Conservation (phyloP, 2,113 vertebrate species). For the Synodontis membranacea region DNA sequence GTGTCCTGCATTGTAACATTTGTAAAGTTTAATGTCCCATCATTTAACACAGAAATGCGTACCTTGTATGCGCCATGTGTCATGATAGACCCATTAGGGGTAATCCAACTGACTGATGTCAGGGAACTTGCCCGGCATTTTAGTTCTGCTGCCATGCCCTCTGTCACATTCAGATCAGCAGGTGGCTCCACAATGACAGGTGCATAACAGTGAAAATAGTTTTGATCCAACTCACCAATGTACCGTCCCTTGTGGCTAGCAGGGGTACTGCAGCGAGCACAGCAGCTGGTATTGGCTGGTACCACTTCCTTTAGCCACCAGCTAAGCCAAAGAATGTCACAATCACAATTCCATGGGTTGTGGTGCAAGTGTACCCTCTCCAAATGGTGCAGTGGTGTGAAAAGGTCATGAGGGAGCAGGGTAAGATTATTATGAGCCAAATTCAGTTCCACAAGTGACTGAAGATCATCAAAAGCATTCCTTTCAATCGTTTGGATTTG, state of each 20-base stretch:
- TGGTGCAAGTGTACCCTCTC: conserved; percentile 97
- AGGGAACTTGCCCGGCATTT: conserved; percentile 93
- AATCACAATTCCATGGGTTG: conserved; percentile 99
- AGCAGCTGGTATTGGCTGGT: conserved; percentile 95
- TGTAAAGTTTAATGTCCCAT: conserved; percentile 96
- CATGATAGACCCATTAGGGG: conserved; percentile 96
- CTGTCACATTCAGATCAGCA: conserved; percentile 94
- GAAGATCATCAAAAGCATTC: conserved; percentile 97
- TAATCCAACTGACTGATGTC: conserved; percentile 98
- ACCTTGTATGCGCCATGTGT: conserved; percentile 94
- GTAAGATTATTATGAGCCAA: conserved; percentile 98
- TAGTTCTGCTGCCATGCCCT: conserved; percentile 95
- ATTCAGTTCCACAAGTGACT: conserved; percentile 97
- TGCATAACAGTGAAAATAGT: conserved; percentile 97
- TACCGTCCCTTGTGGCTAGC: conserved; percentile 91
- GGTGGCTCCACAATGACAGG: conserved; percentile 98
- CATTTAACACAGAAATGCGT: conserved; percentile 94
- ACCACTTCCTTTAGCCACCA: conserved; percentile 99
- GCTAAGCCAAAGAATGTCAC: conserved; percentile 97
- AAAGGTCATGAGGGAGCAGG: conserved; percentile 96
- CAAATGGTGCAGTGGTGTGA: conserved; percentile 92
- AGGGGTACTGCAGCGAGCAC: conserved; percentile 94
- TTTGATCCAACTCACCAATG: conserved; percentile 96
- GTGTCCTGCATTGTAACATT: conserved; percentile 98
- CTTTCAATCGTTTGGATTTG: conserved; percentile 98